Evolutionary conservation across 2,888 invertebrate species (phyloP), one percentile per base, ranked within the genome.

Genomic region (Lymantria monacha): DNA sequence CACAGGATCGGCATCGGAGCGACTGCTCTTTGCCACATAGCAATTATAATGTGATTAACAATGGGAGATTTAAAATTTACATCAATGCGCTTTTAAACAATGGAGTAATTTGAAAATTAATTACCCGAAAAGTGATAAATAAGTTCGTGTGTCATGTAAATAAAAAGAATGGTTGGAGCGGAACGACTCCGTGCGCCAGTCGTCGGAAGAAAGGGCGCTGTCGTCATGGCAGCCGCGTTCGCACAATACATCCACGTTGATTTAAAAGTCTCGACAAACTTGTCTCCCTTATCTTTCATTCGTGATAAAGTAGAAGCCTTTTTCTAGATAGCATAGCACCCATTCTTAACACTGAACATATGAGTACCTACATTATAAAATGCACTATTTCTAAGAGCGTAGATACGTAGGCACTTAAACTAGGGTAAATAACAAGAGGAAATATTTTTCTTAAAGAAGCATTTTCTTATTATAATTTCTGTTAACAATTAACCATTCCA

Each of bases 121-220:
- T 83, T 85, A 72, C 76, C 85, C 87, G 79, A 78, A 74, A 82
- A 84, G 83, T 77, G 76, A 86, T 88, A 86, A 88, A 88, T 85
- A 84, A 72, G 76, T 81, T 76, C 72, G 77, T 80, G 80, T 81
- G 83, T 79, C 83, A 81, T 78, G 79, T 81, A 82, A 81, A 87
- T 82, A 84, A 81, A 83, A 81, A 76, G 73, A 73, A 74, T 74
- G 72, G 60, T 56, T 72, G 70, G 71, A 70, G 83, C 85, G 86
- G 87, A 87, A 87, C 86, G 84, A 64, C 58, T 55, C 59, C 55
- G 58, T 60, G 67, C 50, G 67, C 55, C 52, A 61, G 63, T 54
- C 60, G 64, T 67, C 73, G 66, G 66, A 76, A 82, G 81, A 83
- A 83, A 81, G 83, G 81, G 78, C 78, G 66, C 70, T 65, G 79